Evolutionary conservation across 1,140 invertebrate genomes (phyloP).

Genomic region (Monomorium pharaonis): DNA sequence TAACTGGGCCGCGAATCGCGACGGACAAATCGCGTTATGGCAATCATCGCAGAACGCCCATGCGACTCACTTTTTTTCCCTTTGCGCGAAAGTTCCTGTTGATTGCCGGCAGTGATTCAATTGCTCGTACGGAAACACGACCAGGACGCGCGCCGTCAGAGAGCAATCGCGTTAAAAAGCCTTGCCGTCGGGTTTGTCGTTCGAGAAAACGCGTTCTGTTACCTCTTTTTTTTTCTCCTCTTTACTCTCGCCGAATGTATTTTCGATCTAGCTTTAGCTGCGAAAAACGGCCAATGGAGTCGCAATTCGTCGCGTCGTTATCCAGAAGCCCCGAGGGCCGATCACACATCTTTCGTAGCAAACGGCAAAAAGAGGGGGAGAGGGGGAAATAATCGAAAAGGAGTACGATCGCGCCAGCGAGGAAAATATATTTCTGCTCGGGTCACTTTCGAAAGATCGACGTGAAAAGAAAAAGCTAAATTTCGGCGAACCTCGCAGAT

Average conservation of each 20-base stretch:
- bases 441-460: constrained; percentile 15
- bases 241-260: constrained; percentile 32
- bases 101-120: constrained; percentile 62
- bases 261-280: constrained; percentile 37
- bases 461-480: neutral
- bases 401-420: neutral
- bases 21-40: constrained; percentile 53
- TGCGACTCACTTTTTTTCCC: constrained; percentile 53
- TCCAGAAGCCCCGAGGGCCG: constrained; percentile 33
- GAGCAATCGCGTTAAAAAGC: constrained; percentile 61
- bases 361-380: constrained; percentile 28
- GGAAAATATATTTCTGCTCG: constrained; percentile 36
- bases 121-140: constrained; percentile 58
- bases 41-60: constrained; percentile 48
- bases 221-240: neutral
- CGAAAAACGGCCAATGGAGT: constrained; percentile 45
- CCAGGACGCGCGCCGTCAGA: constrained; percentile 52
- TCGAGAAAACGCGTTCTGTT: constrained; percentile 44
- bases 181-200: constrained; percentile 49
- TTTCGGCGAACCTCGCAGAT: neutral
- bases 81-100: constrained; percentile 59
- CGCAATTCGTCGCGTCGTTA: constrained; percentile 52
- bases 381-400: constrained; percentile 52
- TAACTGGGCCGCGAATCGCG: constrained; percentile 60
- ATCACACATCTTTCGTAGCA: neutral